Evolutionary conservation across 2,113 vertebrate genomes (phyloP).

Genomic region (Ia io): DNA sequence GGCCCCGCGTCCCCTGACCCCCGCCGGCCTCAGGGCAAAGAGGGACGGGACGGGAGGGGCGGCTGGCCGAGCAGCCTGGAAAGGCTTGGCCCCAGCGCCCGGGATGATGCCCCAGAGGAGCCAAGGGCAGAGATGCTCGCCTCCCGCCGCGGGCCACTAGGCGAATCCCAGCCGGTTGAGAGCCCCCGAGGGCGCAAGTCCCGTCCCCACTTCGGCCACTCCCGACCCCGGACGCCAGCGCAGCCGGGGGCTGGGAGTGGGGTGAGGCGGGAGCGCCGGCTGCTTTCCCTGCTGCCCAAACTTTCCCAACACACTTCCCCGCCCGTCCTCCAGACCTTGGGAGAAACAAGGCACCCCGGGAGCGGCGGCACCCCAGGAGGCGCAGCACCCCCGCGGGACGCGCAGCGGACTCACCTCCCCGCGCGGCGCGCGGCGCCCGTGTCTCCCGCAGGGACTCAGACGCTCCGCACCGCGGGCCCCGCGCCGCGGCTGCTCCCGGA

Average conservation of each 20-base stretch:
- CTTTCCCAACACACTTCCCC: conserved; percentile 19
- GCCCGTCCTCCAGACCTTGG: rapidly evolving
- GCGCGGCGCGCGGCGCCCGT: not conserved
- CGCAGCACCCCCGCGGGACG: conserved; percentile 48
- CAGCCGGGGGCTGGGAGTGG: not conserved
- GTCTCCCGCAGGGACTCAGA: conserved; percentile 17
- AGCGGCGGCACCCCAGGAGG: conserved; percentile 25
- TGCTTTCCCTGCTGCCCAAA: not conserved
- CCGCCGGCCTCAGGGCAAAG: not conserved
- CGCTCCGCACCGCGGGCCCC: not conserved
- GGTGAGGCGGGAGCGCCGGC: not conserved
- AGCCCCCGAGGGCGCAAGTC: not conserved
- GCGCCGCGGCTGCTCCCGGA: not conserved
- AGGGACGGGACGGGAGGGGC: rapidly evolving
- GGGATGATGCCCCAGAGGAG: not conserved
- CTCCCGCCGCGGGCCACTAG: not conserved
- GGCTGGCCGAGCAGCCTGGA: not conserved
- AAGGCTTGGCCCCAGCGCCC: not conserved
- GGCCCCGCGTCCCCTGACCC: not conserved
- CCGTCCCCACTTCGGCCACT: not conserved
- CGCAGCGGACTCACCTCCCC: conserved; percentile 41
- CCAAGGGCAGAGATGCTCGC: not conserved
- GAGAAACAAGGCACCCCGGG: not conserved
- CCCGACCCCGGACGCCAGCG: not conserved
- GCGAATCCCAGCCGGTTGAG: not conserved